These are phyloP conservation scores for Erpornis zantholeuca DNA, from an alignment of 2,113 vertebrate genomes.

Conservation along the genomic window DNA sequence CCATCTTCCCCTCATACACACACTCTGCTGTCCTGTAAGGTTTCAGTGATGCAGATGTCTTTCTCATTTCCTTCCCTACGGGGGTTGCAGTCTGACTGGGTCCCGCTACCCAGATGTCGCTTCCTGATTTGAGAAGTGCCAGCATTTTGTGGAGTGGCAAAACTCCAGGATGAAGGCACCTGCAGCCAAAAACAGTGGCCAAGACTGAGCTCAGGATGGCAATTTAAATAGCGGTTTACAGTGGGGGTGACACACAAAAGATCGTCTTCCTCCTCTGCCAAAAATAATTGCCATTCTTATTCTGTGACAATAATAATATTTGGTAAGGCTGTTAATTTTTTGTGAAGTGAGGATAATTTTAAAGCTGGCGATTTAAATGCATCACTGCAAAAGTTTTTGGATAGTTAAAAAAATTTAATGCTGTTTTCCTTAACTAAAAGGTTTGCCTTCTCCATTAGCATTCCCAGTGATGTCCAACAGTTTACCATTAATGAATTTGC, in stretches of 20 bases:
- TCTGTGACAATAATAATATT: neutral
- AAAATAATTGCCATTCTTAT: neutral
- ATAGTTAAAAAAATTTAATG: neutral
- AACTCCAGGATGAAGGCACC: conserved; percentile 13
- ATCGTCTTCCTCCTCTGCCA: neutral
- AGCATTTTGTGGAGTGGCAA: neutral
- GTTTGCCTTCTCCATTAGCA: neutral
- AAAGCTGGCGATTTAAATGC: neutral
- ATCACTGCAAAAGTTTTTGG: neutral
- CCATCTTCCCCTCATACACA: neutral
- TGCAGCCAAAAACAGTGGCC: neutral
- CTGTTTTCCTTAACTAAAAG: neutral
- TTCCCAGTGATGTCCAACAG: neutral
- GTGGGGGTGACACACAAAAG: neutral
- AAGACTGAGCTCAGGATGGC: neutral
- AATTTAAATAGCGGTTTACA: neutral
- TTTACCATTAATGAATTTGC: neutral
- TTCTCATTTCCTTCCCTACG: neutral
- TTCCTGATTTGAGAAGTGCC: neutral
- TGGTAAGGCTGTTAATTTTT: neutral
- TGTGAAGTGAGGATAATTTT: neutral
- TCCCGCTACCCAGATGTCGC: neutral
- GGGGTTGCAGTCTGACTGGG: conserved; percentile 2
- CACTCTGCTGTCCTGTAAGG: neutral
- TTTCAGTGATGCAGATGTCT: conserved; percentile 18